Percentiles rank a stretch among this genome's conserved stretches.
phyloP scores from a whole-genome alignment of 2,888 invertebrate species.

The Chydorus sphaericus region DNA sequence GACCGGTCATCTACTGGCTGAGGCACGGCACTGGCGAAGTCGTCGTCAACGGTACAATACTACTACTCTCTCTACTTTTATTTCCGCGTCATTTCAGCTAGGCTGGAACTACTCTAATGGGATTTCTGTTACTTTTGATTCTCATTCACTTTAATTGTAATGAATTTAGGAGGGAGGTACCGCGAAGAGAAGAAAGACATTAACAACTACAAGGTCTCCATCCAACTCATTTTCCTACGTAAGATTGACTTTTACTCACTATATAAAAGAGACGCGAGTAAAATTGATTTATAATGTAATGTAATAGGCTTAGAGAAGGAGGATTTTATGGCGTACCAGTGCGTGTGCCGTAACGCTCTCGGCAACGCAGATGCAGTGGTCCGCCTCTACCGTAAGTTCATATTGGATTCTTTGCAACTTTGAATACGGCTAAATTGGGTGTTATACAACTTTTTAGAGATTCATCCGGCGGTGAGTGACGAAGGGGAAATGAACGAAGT shows the following conservation, averaged over 20 bases:
- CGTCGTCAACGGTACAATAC: constrained; percentile 7
- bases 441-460: too few relatives aligned
- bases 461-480: not conserved
- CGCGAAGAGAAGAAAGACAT: constrained; percentile 10
- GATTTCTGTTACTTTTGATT: too few relatives aligned
- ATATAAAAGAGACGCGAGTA: too few relatives aligned
- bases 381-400: constrained; percentile 9
- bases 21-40: constrained; percentile 10
- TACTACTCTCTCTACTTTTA: not conserved
- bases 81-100: too few relatives aligned
- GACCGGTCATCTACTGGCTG: constrained; percentile 12
- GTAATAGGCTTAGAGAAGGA: not conserved
- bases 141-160: too few relatives aligned
- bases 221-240: constrained; percentile 5
- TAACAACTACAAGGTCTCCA: constrained; percentile 9
- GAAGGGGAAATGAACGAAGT: constrained; percentile 1
- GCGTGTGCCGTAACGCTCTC: constrained; percentile 12
- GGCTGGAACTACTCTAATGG: not conserved
- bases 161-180: constrained; percentile 9
- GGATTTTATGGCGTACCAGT: constrained; percentile 12
- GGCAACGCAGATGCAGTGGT: constrained; percentile 9
- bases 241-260: too few relatives aligned
- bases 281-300: too few relatives aligned
- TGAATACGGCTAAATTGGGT: too few relatives aligned
- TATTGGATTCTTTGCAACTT: not conserved